Percentiles rank a stretch among this genome's conserved stretches.
These are phyloP conservation scores for Paracentrotus lividus DNA, from an alignment of 53 echinoderm and acorn worm species.

Conservation along the genomic window DNA sequence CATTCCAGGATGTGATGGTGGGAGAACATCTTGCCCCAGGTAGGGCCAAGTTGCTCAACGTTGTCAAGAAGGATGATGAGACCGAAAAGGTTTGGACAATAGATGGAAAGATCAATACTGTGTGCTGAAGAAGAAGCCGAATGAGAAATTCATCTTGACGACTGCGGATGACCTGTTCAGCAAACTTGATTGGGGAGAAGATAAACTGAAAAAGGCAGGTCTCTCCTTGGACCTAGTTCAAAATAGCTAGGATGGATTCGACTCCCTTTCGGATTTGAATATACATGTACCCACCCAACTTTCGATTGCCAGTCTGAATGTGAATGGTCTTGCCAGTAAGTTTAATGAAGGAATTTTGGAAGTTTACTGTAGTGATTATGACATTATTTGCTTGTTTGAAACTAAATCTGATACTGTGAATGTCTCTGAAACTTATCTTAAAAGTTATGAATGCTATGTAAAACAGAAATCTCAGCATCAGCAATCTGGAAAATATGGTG, in stretches of 20 bases:
- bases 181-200: constrained; percentile 46
- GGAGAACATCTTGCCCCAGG: constrained; percentile 22
- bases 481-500: not conserved
- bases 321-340: constrained; percentile 53
- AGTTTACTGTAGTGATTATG: constrained; percentile 18
- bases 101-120: constrained; percentile 36
- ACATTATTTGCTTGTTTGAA: too few relatives aligned
- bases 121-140: too few relatives aligned
- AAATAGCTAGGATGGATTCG: constrained; percentile 17
- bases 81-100: constrained; percentile 43
- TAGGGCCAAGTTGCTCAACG: constrained; percentile 2
- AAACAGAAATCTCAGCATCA: too few relatives aligned
- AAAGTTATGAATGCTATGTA: too few relatives aligned
- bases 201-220: constrained; percentile 22
- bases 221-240: constrained; percentile 6
- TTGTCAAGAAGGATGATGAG: not conserved
- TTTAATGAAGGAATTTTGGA: constrained; percentile 48
- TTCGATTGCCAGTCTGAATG: constrained; percentile 1
- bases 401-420: too few relatives aligned
- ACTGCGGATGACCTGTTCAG: too few relatives aligned
- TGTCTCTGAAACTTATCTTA: too few relatives aligned
- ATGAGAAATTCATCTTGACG: too few relatives aligned
- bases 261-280: constrained; percentile 45
- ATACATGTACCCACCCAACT: constrained; percentile 43
- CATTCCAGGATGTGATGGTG: not conserved